Percentiles rank a stretch among this genome's conserved stretches.
phyloP scores from a whole-genome alignment of 2,113 vertebrate species.

The Tympanuchus pallidicinctus region DNA sequence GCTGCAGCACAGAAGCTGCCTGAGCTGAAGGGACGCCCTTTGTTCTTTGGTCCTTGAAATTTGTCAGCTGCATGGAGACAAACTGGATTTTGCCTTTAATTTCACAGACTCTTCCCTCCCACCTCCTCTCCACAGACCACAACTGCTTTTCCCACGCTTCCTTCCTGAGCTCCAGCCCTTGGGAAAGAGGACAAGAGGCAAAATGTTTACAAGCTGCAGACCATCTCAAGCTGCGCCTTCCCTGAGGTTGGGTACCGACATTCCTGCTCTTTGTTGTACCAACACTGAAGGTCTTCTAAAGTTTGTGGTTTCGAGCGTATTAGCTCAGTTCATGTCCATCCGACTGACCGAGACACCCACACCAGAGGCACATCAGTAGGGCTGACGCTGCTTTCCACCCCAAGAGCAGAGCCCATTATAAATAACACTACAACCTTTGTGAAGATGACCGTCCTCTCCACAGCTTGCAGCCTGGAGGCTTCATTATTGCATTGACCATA shows the following conservation, averaged over 20 bases:
- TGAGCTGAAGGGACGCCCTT: background rate
- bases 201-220: slow-evolving; percentile 34
- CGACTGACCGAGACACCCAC: background rate
- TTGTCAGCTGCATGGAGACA: background rate
- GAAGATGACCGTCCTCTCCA: slow-evolving; percentile 65
- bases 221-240: background rate
- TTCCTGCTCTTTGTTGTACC: background rate
- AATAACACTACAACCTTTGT: slow-evolving; percentile 48
- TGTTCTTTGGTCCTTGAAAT: slow-evolving; percentile 32
- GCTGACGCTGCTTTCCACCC: slow-evolving; percentile 27
- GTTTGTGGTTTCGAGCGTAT: slow-evolving; percentile 5
- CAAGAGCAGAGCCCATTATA: slow-evolving; percentile 24
- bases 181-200: slow-evolving; percentile 27
- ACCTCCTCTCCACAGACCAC: background rate
- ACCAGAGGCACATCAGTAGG: slow-evolving; percentile 25
- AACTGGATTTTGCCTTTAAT: background rate
- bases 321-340: slow-evolving; percentile 43
- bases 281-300: background rate
- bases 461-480: slow-evolving; percentile 67
- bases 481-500: slow-evolving; percentile 66
- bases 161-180: slow-evolving; percentile 9
- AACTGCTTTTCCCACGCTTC: slow-evolving; percentile 19
- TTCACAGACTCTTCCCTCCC: background rate
- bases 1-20: background rate
- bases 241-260: background rate